These are phyloP conservation scores for Penaeus vannamei DNA, from an alignment of 1,140 invertebrate genomes.

Conservation along the genomic window DNA sequence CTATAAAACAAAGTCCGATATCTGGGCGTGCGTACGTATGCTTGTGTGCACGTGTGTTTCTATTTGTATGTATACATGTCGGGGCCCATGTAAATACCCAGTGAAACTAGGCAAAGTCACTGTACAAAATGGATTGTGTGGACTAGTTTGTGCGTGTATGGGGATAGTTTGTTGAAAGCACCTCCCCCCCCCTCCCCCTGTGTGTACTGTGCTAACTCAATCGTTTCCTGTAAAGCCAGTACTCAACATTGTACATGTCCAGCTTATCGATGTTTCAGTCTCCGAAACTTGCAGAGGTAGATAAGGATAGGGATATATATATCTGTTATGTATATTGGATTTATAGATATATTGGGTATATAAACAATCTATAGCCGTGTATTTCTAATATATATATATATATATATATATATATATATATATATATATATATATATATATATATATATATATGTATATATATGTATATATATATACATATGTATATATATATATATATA, in stretches of 20 bases:
- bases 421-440: conserved; percentile 11
- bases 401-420: conserved; percentile 11
- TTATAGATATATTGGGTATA: too few species aligned
- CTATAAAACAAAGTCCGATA: too few species aligned
- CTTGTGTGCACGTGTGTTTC: not conserved
- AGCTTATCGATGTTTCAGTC: too few species aligned
- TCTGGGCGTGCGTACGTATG: not conserved
- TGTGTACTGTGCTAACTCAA: too few species aligned
- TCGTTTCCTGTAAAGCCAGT: too few species aligned
- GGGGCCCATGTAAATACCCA: not conserved
- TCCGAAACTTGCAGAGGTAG: not conserved
- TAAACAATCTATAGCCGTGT: not conserved
- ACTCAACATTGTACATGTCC: too few species aligned
- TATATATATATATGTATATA: not conserved
- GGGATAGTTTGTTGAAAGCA: too few species aligned
- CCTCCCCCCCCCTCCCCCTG: too few species aligned
- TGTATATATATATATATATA: conserved; percentile 18
- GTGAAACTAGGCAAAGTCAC: not conserved
- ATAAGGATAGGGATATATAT: not conserved
- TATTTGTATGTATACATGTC: not conserved
- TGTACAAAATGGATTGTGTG: not conserved
- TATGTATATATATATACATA: conserved; percentile 16
- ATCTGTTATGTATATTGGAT: not conserved
- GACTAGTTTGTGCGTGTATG: too few species aligned
- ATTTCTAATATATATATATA: conserved; percentile 63